Base-by-base conservation (phyloP, 2,797 vertebrate species). In the Eulemur mongoz region DNA sequence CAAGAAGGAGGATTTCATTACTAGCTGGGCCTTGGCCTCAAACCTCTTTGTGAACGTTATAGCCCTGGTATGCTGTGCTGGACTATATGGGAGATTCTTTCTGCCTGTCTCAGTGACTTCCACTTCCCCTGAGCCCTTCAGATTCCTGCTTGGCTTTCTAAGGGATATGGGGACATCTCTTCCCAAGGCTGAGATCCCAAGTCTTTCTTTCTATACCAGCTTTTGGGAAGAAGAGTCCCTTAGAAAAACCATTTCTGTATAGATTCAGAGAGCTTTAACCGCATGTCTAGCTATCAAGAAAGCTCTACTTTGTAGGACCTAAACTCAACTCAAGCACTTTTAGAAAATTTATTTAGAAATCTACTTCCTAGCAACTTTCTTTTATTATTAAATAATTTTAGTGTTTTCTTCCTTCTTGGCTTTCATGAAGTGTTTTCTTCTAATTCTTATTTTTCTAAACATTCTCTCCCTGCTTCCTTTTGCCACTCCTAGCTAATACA, bases 371-470 rank as follows among this genome's bases (percentile, higher is more conserved):
- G 75, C 86, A 86, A 61, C 59, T 79, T 84, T 89, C 70, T 81
- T 69, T 80, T 57, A 67, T 18, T 73, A 57, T 57, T 57, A 57
- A 57, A 57, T 57, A 45, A 22, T 93, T 93, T 86, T 76, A 73
- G 73, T 59, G 86, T 91, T 91, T 87, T 73, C 67, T 61, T 80
- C 63, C 30, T 92, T 80, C 78, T 95, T 95, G 79, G 79, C 84
- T 83, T 91, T 35, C 30, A 8, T 86, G 59, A 75, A 52, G 17
- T 35, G 11, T 87, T 35, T 85, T 90, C 65, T 85, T 88, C 25
- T 40, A 76, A 73, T 81, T 73, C 13, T 88, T 86, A 54, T n/a
- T 54, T 95, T 85, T 67, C 48, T 50, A 73, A 30, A 23, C 85
- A 45, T 93, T 82, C 35, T 87, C 14, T 45, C 40, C 11, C 61